Evolutionary conservation across 2,888 invertebrate genomes (phyloP).

Genomic region (Petrophora chlorosata): DNA sequence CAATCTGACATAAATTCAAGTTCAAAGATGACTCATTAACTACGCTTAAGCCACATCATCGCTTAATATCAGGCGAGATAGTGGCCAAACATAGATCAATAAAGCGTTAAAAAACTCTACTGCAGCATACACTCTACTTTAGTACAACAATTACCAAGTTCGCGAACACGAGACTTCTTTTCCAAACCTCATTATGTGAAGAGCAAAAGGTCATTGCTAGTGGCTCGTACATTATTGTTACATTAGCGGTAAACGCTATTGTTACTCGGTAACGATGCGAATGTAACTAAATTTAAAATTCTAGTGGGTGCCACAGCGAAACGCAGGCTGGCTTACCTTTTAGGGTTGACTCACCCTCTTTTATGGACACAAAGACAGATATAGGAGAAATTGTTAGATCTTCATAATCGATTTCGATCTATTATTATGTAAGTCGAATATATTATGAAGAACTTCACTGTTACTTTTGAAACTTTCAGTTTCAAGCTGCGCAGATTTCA

Average conservation of each 20-base stretch:
- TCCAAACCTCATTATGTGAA: constrained; percentile 23
- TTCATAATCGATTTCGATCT: too few species aligned
- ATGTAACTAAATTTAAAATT: constrained; percentile 54
- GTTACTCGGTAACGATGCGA: constrained; percentile 32
- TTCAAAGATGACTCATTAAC: too few species aligned
- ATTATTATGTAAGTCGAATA: too few species aligned
- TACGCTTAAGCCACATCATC: too few species aligned
- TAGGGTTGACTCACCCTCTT: constrained; percentile 12
- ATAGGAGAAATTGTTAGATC: neutral
- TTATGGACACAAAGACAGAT: too few species aligned
- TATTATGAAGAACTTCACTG: too few species aligned
- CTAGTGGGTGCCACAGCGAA: constrained; percentile 43
- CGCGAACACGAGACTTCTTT: constrained; percentile 6
- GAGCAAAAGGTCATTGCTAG: constrained; percentile 30
- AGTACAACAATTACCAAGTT: constrained; percentile 4
- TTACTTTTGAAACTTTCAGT: too few species aligned
- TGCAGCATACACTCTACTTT: neutral
- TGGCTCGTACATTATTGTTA: constrained; percentile 26
- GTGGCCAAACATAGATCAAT: neutral
- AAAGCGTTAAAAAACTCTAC: neutral
- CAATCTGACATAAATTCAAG: neutral
- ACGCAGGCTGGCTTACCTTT: constrained; percentile 27
- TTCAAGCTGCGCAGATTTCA: too few species aligned
- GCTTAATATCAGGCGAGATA: too few species aligned
- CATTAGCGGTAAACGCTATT: constrained; percentile 38